These are phyloP conservation scores for Synanceia verrucosa DNA, from an alignment of 2,797 vertebrate species.

Conservation along the genomic window DNA sequence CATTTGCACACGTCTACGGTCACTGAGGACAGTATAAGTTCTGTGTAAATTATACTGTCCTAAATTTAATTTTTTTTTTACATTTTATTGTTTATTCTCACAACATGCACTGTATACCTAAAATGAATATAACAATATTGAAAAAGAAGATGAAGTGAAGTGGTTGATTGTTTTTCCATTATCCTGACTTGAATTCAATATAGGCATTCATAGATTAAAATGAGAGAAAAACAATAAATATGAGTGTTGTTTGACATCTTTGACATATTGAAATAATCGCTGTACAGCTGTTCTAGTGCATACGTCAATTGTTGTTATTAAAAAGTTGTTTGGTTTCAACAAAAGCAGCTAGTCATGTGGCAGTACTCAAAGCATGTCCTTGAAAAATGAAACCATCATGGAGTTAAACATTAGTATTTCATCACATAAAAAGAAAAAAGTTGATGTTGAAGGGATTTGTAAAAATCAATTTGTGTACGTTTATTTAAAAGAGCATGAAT, in stretches of 20 bases:
- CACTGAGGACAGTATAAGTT: conserved; percentile 24
- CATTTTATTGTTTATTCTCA: conserved; percentile 8
- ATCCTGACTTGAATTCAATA: background rate
- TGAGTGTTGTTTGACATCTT: background rate
- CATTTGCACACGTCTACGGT: conserved; percentile 36
- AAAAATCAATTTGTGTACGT: background rate
- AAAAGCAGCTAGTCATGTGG: background rate
- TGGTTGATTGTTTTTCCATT: background rate
- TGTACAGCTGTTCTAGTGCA: background rate
- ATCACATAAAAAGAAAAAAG: background rate
- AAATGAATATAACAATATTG: background rate
- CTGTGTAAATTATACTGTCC: no score
- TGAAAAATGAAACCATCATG: background rate
- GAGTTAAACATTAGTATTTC: background rate
- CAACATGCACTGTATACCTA: background rate
- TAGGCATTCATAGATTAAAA: background rate
- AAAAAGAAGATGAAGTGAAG: background rate
- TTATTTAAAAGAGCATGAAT: background rate
- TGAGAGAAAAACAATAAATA: background rate
- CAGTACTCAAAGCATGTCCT: background rate
- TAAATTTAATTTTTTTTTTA: no score
- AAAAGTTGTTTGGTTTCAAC: background rate
- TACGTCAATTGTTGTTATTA: background rate
- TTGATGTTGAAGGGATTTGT: background rate
- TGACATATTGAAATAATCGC: background rate